These are phyloP conservation scores for Cepaea hortensis DNA, from an alignment of 2,888 invertebrate genomes.

Conservation along the genomic window DNA sequence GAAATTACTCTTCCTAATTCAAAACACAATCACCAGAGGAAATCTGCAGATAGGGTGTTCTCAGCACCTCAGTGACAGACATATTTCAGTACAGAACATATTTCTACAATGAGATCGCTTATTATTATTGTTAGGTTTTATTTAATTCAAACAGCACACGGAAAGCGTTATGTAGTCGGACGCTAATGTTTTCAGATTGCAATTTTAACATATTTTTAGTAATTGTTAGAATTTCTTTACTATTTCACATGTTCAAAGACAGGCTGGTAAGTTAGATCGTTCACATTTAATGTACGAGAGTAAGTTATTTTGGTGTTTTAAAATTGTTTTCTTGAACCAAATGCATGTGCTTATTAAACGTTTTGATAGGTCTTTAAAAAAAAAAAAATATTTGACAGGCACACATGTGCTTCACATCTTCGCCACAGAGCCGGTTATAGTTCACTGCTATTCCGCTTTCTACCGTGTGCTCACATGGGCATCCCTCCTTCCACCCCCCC, in stretches of 20 bases:
- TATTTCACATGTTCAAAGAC: constrained; percentile 30
- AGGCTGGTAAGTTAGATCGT: constrained; percentile 13
- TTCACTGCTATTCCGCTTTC: too few relatives aligned
- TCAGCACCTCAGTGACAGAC: not conserved
- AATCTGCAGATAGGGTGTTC: not conserved
- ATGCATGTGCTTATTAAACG: constrained; percentile 47
- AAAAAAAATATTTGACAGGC: not conserved
- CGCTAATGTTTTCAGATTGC: constrained; percentile 35
- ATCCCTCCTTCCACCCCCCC: too few relatives aligned
- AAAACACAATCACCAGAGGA: not conserved
- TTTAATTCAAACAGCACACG: too few relatives aligned
- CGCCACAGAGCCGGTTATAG: too few relatives aligned
- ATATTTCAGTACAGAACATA: not conserved
- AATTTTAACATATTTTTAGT: constrained; percentile 43
- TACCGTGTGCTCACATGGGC: too few relatives aligned
- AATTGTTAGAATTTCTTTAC: constrained; percentile 36
- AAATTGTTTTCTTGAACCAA: constrained; percentile 36
- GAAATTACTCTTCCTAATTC: not conserved
- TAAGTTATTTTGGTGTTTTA: constrained; percentile 35
- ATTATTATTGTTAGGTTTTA: too few relatives aligned
- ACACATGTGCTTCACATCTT: too few relatives aligned
- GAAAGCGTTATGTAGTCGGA: not conserved
- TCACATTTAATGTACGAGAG: constrained; percentile 36
- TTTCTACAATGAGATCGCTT: constrained; percentile 30
- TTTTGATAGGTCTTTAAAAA: constrained; percentile 40